Evolutionary conservation across 2,888 invertebrate genomes (phyloP), one percentile per base, ranked within the genome.

Genomic region (Pristionchus fissidentatus): DNA sequence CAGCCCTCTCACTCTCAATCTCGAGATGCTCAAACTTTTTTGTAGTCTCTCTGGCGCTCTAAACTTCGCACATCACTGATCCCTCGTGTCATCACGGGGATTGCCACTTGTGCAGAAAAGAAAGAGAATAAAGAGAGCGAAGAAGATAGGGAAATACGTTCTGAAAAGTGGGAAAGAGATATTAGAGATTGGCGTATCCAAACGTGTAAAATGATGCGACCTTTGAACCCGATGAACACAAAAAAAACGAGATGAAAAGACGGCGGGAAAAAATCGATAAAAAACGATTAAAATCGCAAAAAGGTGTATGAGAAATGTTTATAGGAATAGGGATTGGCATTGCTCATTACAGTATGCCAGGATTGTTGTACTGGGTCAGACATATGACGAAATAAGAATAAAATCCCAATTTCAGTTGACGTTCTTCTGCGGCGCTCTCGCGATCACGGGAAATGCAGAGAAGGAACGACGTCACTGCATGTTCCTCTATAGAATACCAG

Each of bases 381-480:
- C 55, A 4, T 13, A 55, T 5, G 55, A 55, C 8, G n/a, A 55
- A 22, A 55, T n/a, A 7, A 55, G 22, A 55, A 22, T 22, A 8
- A 55, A 55, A 13, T 55, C 22, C 22, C 8, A 4, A 55, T 22
- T 32, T 81, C 86, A 91, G 93, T 93, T 97, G 85, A 97, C 97
- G 41, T 97, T 97, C 94, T 97, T 97, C 93, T 95, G 96, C 79
- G 97, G 95, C 19, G 96, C 96, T 91, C 95, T 97, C 90, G 97
- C 97, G 19, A 94, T 97, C 87, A 96, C 96, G 77, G 97, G 97
- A 57, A 96, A 96, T 92, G 95, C 96, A 90, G 97, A 97, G 93
- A 95, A 95, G 90, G 95, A 95, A 89, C 96, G 97, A 93, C 94
- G 96, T 43, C 97, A 97, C 93, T 96, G 96, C 0, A 82, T 92